Conservation (phyloP, 2,797 vertebrate genomes). For the Diplodus sargus region DNA sequence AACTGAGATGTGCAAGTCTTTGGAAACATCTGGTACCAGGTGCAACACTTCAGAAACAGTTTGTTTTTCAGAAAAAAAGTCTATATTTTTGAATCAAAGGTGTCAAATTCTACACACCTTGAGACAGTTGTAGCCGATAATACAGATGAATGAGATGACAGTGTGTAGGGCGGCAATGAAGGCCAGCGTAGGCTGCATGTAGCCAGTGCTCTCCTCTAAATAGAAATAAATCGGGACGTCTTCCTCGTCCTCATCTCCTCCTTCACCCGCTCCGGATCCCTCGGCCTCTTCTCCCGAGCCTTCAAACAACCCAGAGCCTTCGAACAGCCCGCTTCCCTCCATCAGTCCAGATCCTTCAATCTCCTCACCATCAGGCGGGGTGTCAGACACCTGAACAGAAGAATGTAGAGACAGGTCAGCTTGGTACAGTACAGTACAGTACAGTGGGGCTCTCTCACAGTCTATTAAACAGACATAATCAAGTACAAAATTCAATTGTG, state of each 20-base stretch:
- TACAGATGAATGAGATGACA: constrained; percentile 93
- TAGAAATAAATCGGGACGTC: constrained; percentile 91
- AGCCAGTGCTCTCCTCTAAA: constrained; percentile 96
- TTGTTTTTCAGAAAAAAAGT: not conserved
- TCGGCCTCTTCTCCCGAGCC: constrained; percentile 81
- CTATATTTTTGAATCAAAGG: not conserved
- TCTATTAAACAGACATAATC: not conserved
- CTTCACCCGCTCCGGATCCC: constrained; percentile 80
- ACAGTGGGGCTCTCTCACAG: no score
- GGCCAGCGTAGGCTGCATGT: constrained; percentile 93
- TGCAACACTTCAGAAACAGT: not conserved
- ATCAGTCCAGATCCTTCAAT: constrained; percentile 75
- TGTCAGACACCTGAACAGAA: constrained; percentile 90
- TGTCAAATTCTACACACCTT: constrained; percentile 83
- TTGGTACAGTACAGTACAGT: no score
- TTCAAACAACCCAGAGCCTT: constrained; percentile 83
- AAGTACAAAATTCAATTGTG: not conserved
- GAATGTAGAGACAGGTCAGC: not conserved
- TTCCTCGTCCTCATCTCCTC: constrained; percentile 86
- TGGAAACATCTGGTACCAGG: not conserved
- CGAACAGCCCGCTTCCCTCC: constrained; percentile 82
- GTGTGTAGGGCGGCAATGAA: constrained; percentile 91
- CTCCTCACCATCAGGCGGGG: constrained; percentile 85
- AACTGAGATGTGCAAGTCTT: not conserved
- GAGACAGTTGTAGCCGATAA: constrained; percentile 97